These are phyloP conservation scores for Coenonympha glycerion DNA, from an alignment of 2,888 invertebrate species.

Conservation along the genomic window DNA sequence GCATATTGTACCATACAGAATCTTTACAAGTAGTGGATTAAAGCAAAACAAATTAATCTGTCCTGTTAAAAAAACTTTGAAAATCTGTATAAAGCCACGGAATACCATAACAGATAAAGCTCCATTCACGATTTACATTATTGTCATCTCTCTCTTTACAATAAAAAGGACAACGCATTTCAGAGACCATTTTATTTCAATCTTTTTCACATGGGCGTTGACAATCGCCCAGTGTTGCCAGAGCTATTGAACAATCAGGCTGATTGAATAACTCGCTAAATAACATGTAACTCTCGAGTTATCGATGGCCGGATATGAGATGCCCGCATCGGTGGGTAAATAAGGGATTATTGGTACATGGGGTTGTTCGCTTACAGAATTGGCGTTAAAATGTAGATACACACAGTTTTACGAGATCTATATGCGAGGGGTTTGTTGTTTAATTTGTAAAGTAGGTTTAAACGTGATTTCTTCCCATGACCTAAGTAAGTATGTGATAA, in stretches of 20 bases:
- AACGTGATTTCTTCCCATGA: too few species aligned
- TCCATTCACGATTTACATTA: too few species aligned
- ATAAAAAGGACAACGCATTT: background rate
- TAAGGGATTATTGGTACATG: constrained; percentile 35
- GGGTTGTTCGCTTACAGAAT: constrained; percentile 14
- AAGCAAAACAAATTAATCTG: too few species aligned
- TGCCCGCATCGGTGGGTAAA: constrained; percentile 66
- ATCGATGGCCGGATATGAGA: constrained; percentile 55
- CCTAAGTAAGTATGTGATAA: too few species aligned
- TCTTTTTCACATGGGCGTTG: constrained; percentile 51
- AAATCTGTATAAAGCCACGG: too few species aligned
- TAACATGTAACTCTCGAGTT: constrained; percentile 60
- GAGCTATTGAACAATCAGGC: constrained; percentile 70
- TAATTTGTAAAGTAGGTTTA: too few species aligned
- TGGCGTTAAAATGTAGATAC: constrained; percentile 3
- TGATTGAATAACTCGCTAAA: constrained; percentile 73
- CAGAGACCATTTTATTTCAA: background rate
- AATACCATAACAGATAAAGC: too few species aligned
- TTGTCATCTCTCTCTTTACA: background rate
- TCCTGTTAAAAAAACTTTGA: too few species aligned
- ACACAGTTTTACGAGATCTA: background rate
- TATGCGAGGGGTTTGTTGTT: too few species aligned
- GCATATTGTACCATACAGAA: too few species aligned
- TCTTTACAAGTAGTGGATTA: too few species aligned
- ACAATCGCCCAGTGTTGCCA: constrained; percentile 60